A percentile compares a stretch with the other conserved stretches of the same genome.
Evolutionary conservation across 1,140 invertebrate genomes (phyloP).

Genomic region (Rhyzopertha dominica): DNA sequence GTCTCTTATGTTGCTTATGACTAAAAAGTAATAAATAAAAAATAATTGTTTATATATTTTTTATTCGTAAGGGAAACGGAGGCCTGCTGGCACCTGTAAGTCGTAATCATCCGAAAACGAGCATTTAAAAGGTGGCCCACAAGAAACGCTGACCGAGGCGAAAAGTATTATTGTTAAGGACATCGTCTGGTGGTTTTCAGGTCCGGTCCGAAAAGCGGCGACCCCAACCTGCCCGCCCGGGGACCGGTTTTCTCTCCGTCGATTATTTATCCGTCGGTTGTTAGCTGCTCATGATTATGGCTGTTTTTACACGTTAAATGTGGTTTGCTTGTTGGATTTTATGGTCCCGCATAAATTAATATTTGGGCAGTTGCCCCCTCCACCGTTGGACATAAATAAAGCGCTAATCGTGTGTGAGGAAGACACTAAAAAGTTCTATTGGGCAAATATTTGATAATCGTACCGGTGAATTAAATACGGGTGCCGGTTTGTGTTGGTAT

Average conservation of each 20-base stretch:
- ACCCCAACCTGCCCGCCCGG: neutral
- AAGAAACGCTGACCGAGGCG: constrained; percentile 9
- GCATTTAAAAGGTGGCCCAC: constrained; percentile 20
- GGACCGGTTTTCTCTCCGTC: constrained; percentile 34
- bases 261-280: constrained; percentile 43
- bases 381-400: constrained; percentile 2
- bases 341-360: constrained; percentile 40
- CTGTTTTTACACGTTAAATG: constrained; percentile 45
- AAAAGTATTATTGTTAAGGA: too few species aligned
- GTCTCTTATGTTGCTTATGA: too few species aligned
- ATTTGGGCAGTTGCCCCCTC: constrained; percentile 22
- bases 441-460: too few species aligned
- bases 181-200: too few species aligned
- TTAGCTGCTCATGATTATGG: constrained; percentile 44
- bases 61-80: too few species aligned
- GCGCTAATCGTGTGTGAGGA: constrained; percentile 1
- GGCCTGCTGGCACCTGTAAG: too few species aligned
- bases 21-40: too few species aligned
- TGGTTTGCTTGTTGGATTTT: constrained; percentile 43
- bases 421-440: too few species aligned
- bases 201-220: neutral
- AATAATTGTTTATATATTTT: too few species aligned
- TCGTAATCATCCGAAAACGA: too few species aligned
- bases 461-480: too few species aligned
- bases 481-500: too few species aligned